Percentiles rank a stretch among this genome's conserved stretches.
Conservation (phyloP, 2,797 vertebrate genomes). For the Epinephelus malabaricus region DNA sequence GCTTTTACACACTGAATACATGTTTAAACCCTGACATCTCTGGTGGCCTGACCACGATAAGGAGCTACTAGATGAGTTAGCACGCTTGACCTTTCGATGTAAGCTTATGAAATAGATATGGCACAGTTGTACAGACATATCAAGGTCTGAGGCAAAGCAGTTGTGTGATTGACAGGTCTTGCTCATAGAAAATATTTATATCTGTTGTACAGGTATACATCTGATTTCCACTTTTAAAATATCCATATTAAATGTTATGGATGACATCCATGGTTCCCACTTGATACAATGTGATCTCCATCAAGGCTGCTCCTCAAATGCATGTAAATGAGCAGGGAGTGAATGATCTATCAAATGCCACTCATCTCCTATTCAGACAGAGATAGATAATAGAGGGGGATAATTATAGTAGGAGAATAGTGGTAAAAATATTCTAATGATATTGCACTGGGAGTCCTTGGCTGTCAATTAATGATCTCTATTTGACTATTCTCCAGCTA, state of each 20-base stretch:
- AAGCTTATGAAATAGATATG: conserved; percentile 43
- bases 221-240: conserved; percentile 46
- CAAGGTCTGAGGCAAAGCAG: conserved; percentile 16
- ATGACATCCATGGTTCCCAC: conserved; percentile 52
- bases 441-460: conserved; percentile 70
- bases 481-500: conserved; percentile 68
- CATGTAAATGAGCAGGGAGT: conserved; percentile 77
- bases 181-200: conserved; percentile 25
- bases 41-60: conserved; percentile 44
- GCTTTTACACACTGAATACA: conserved; percentile 62
- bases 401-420: conserved; percentile 76
- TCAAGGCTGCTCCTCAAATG: conserved; percentile 71
- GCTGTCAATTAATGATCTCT: conserved; percentile 78
- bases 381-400: conserved; percentile 75
- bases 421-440: conserved; percentile 80
- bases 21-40: conserved; percentile 58
- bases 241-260: conserved; percentile 52
- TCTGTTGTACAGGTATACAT: conserved; percentile 33
- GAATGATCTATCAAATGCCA: conserved; percentile 82
- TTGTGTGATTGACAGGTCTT: conserved; percentile 46
- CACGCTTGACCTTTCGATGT: conserved; percentile 55
- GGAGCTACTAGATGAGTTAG: conserved; percentile 39
- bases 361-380: conserved; percentile 78
- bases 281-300: conserved; percentile 61
- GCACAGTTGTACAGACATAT: conserved; percentile 29